phyloP scores from a whole-genome alignment of 2,888 invertebrate species.

The Operophtera brumata region DNA sequence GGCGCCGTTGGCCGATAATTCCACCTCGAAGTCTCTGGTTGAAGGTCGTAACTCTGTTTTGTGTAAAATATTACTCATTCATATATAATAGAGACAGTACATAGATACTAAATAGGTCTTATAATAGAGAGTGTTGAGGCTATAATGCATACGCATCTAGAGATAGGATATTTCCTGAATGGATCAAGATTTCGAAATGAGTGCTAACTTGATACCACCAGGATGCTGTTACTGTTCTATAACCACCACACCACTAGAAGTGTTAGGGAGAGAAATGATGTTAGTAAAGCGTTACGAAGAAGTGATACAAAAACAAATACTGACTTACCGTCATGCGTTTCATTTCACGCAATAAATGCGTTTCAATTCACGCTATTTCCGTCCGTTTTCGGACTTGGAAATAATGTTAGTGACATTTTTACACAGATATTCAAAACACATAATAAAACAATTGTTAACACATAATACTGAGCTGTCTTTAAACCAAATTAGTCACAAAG shows the following conservation, averaged over 20 bases:
- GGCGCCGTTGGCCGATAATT: constrained; percentile 77
- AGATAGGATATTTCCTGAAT: constrained; percentile 69
- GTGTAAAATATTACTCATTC: constrained; percentile 42
- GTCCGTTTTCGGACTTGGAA: constrained; percentile 35
- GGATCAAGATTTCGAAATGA: constrained; percentile 45
- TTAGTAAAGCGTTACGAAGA: constrained; percentile 67
- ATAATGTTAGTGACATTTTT: constrained; percentile 62
- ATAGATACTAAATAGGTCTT: constrained; percentile 35
- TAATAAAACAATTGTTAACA: constrained; percentile 49
- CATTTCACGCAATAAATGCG: constrained; percentile 35
- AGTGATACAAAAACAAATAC: constrained; percentile 47
- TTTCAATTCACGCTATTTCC: constrained; percentile 29
- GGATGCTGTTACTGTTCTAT: constrained; percentile 44
- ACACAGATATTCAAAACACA: constrained; percentile 44
- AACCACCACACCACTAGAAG: constrained; percentile 78
- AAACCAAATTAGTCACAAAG: constrained; percentile 70
- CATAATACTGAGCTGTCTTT: constrained; percentile 71
- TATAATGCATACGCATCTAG: constrained; percentile 66
- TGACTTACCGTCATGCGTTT: constrained; percentile 59
- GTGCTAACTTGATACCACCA: constrained; percentile 45
- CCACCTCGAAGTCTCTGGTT: constrained; percentile 71
- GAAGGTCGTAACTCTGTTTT: constrained; percentile 76
- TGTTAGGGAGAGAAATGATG: constrained; percentile 49
- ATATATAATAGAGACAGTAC: constrained; percentile 44
- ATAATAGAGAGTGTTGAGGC: constrained; percentile 29